These are phyloP conservation scores for Cryptophagus acutangulus DNA, from an alignment of 2,888 invertebrate genomes.

Conservation along the genomic window DNA sequence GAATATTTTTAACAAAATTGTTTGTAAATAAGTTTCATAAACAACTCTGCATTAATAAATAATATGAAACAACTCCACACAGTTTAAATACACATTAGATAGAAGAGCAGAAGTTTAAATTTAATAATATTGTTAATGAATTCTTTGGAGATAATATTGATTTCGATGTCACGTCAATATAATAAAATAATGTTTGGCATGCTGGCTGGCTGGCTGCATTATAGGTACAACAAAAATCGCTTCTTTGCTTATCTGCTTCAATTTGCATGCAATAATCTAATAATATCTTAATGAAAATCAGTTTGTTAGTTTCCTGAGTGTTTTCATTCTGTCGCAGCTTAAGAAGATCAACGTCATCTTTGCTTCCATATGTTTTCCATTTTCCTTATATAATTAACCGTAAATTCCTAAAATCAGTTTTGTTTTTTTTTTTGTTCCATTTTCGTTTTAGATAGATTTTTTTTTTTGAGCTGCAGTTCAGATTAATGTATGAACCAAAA, in stretches of 20 bases:
- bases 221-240: constrained; percentile 12
- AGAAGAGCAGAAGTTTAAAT: too few relatives aligned
- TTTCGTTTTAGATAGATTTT: neutral
- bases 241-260: constrained; percentile 9
- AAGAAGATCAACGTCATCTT: constrained; percentile 55
- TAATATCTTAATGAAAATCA: constrained; percentile 9
- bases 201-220: too few relatives aligned
- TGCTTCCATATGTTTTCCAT: constrained; percentile 44
- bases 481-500: constrained; percentile 9
- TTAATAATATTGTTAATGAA: too few relatives aligned
- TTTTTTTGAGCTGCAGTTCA: neutral
- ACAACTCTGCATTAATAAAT: too few relatives aligned
- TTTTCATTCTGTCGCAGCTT: constrained; percentile 55
- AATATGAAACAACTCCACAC: too few relatives aligned
- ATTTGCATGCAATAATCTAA: constrained; percentile 13
- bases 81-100: too few relatives aligned
- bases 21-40: too few relatives aligned
- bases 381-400: neutral
- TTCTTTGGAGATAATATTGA: too few relatives aligned
- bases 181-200: too few relatives aligned
- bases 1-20: too few relatives aligned
- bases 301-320: constrained; percentile 48
- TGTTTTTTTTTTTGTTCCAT: neutral
- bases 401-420: neutral
- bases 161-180: too few relatives aligned